phyloP scores from a whole-genome alignment of 2,113 vertebrate genomes.

The Chrysemys picta region DNA sequence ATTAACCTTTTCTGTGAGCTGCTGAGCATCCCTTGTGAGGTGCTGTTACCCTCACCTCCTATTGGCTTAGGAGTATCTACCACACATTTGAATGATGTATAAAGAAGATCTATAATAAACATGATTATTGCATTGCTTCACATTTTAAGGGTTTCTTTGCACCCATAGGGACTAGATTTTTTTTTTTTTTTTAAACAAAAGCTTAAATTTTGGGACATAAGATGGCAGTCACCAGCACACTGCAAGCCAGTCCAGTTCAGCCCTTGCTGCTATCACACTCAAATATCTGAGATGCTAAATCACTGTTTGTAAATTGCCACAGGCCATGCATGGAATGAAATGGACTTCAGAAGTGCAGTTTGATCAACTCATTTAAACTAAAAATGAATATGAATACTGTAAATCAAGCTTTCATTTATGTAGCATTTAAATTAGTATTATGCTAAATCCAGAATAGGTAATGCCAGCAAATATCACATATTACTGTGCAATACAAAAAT shows the following conservation, averaged over 20 bases:
- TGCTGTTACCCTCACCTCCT: background rate
- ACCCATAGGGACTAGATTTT: background rate
- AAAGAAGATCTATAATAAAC: background rate
- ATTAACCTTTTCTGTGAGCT: background rate
- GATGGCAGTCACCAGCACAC: background rate
- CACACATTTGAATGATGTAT: background rate
- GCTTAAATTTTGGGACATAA: background rate
- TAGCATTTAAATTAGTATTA: background rate
- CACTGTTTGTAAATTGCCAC: background rate
- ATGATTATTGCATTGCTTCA: background rate
- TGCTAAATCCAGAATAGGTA: background rate
- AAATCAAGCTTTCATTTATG: background rate
- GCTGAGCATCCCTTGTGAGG: background rate
- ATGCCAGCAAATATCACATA: background rate
- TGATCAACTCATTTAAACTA: background rate
- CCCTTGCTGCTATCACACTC: accelerated
- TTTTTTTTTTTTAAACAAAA: background rate
- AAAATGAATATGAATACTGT: slow-evolving; percentile 1
- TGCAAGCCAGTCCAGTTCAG: background rate
- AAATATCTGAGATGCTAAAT: background rate
- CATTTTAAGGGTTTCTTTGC: background rate
- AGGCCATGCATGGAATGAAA: background rate
- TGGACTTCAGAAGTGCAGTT: background rate
- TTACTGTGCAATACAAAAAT: accelerated
- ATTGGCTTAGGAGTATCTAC: background rate